phyloP scores from a whole-genome alignment of 2,797 vertebrate species.

The Sebastes minor region DNA sequence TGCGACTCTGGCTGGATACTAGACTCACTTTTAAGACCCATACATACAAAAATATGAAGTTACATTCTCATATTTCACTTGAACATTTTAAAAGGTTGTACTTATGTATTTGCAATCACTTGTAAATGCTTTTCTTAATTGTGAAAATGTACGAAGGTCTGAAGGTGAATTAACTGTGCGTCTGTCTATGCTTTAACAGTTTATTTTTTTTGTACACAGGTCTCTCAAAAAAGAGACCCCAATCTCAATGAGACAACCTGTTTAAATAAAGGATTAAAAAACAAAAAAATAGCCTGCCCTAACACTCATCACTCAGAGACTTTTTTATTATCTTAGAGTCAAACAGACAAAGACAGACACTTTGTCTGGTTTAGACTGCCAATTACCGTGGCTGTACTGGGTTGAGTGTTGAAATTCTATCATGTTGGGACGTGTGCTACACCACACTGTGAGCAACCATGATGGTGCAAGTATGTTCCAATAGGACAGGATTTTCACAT shows the following conservation, averaged over 20 bases:
- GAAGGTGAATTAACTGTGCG: not conserved
- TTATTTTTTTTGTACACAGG: not conserved
- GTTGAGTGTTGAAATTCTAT: constrained; percentile 1
- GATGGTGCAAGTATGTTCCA: not conserved
- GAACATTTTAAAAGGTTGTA: not conserved
- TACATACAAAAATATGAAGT: not conserved
- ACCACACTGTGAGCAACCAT: not conserved
- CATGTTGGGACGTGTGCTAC: not conserved
- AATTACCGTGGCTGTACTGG: constrained; percentile 5
- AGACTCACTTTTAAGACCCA: no score
- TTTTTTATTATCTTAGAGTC: constrained; percentile 20
- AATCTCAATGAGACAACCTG: not conserved
- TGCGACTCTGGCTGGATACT: no score
- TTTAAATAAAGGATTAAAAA: not conserved
- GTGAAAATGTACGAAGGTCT: not conserved
- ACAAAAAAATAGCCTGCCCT: not conserved
- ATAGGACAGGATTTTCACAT: not conserved
- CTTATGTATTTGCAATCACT: not conserved
- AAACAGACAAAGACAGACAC: constrained; percentile 17
- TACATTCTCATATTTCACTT: not conserved
- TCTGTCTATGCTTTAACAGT: not conserved
- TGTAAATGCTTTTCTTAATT: not conserved
- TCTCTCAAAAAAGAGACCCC: not conserved
- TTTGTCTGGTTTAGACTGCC: constrained; percentile 1
- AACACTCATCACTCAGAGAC: not conserved